Evolutionary conservation across 1,140 invertebrate species (phyloP).

Genomic region (Drosophila murphyi): DNA sequence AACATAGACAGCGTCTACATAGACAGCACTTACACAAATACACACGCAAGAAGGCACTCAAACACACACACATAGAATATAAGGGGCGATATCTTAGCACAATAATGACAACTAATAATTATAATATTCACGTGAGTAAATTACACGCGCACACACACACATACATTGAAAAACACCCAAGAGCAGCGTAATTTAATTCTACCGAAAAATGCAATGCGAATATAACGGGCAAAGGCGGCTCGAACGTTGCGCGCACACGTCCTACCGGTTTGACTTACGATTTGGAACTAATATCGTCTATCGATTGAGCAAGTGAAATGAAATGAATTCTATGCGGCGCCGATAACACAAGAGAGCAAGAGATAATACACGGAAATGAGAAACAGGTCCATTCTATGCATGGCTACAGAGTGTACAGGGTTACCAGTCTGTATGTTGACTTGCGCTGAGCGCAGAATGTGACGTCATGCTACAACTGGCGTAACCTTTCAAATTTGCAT

Average conservation of each 20-base stretch:
- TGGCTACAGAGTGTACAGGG: not conserved
- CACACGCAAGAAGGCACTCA: conserved; percentile 22
- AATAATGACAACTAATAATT: conserved; percentile 52
- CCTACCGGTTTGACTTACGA: conserved; percentile 35
- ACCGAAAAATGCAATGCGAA: conserved; percentile 36
- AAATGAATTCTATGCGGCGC: conserved; percentile 28
- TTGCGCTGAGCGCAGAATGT: not conserved
- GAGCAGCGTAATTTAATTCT: conserved; percentile 51
- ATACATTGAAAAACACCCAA: conserved; percentile 22
- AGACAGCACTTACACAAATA: conserved; percentile 63
- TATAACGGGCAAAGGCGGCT: conserved; percentile 30
- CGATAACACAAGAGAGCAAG: conserved; percentile 23
- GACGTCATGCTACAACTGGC: conserved; percentile 3
- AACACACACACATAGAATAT: not conserved
- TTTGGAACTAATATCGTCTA: conserved; percentile 44
- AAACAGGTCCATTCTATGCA: conserved; percentile 43
- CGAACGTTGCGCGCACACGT: conserved; percentile 18
- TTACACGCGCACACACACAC: not conserved
- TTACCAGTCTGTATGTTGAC: not conserved
- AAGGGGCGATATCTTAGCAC: conserved; percentile 48
- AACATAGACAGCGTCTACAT: conserved; percentile 41
- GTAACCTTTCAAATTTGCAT: not conserved
- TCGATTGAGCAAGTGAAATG: conserved; percentile 44
- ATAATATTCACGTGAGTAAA: conserved; percentile 60
- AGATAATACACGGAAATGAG: conserved; percentile 11